Percentiles rank a stretch among this genome's conserved stretches.
phyloP scores from a whole-genome alignment of 2,888 invertebrate species.

The Athrips mouffetella region DNA sequence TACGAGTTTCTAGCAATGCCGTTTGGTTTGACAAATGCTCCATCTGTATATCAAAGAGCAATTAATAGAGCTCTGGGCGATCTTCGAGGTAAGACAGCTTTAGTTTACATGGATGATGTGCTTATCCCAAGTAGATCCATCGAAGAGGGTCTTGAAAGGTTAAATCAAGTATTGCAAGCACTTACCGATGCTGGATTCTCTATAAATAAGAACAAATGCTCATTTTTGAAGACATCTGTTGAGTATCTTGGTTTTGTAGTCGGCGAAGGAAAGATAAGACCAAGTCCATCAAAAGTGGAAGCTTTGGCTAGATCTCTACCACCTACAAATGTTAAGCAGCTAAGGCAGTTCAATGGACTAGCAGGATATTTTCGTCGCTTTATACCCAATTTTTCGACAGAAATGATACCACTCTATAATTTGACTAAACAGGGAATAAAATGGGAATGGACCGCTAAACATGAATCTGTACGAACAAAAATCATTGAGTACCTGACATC shows the following conservation, averaged over 20 bases:
- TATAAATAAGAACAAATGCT: background rate
- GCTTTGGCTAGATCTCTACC: background rate
- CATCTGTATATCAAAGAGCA: constrained; percentile 14
- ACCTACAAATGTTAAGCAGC: background rate
- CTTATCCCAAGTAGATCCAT: constrained; percentile 5
- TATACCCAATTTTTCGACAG: constrained; percentile 1
- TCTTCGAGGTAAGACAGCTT: background rate
- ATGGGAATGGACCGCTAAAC: constrained; percentile 17
- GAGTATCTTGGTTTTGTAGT: background rate
- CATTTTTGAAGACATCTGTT: background rate
- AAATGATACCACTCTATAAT: background rate
- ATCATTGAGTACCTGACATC: constrained; percentile 17
- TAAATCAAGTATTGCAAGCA: background rate
- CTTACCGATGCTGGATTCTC: background rate
- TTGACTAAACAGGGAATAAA: background rate
- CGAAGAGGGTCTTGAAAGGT: background rate
- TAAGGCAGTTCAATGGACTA: no score
- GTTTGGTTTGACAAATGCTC: constrained; percentile 12
- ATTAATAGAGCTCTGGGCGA: constrained; percentile 12
- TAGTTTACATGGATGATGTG: constrained; percentile 12
- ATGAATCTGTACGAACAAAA: constrained; percentile 12
- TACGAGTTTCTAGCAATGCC: constrained; percentile 12
- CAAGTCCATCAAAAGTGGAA: constrained; percentile 1
- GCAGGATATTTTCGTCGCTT: constrained; percentile 5
- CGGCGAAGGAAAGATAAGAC: background rate